Conservation (phyloP, 2,888 invertebrate species). For the Rotaria macrura region DNA sequence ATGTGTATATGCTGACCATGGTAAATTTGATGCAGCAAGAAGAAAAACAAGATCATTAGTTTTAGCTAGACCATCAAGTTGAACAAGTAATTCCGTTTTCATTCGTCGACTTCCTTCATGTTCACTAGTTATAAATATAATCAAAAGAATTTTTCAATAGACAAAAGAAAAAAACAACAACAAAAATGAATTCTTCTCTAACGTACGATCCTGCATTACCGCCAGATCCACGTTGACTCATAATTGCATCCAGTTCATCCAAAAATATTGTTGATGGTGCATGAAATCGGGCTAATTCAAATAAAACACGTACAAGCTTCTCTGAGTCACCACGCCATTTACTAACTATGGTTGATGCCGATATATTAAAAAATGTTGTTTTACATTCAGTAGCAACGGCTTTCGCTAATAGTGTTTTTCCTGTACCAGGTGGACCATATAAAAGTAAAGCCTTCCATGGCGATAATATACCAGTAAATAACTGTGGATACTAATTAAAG, state of each 20-base stretch:
- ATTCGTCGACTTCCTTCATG: conserved; percentile 77
- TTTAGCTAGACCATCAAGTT: conserved; percentile 67
- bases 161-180: too few relatives aligned
- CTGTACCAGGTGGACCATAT: conserved; percentile 65
- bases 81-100: conserved; percentile 74
- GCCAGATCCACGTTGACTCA: conserved; percentile 55
- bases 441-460: conserved; percentile 74
- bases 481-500: conserved; percentile 49
- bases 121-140: too few relatives aligned
- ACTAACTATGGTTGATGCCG: conserved; percentile 75
- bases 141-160: too few relatives aligned
- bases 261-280: conserved; percentile 82
- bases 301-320: conserved; percentile 74
- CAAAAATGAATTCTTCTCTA: too few relatives aligned
- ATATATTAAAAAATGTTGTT: conserved; percentile 76
- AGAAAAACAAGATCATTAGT: conserved; percentile 62
- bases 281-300: conserved; percentile 71
- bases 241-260: conserved; percentile 78
- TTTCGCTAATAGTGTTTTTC: conserved; percentile 78
- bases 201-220: conserved; percentile 40
- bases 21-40: conserved; percentile 77
- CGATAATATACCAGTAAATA: conserved; percentile 53
- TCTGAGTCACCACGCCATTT: conserved; percentile 94
- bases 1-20: conserved; percentile 62
- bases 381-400: conserved; percentile 71